Percentiles rank a stretch among this genome's conserved stretches.
Conservation (phyloP, 1,140 invertebrate genomes). For the Eulimnadia texana region DNA sequence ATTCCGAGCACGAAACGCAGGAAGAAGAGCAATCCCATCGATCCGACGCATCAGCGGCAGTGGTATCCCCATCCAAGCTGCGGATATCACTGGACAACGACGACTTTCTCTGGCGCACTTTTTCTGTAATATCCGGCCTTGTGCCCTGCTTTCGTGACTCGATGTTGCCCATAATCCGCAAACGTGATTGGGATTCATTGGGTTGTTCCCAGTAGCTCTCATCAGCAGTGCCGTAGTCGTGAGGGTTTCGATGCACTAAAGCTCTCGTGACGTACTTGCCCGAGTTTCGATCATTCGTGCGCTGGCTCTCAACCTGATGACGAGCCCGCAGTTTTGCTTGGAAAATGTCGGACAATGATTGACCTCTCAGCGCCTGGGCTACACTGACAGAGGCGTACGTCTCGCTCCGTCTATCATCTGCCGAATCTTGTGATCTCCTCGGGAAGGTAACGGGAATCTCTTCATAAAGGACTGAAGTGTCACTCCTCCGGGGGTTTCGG, state of each 20-base stretch:
- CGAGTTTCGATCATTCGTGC: background rate
- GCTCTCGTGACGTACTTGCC: background rate
- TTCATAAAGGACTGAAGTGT: background rate
- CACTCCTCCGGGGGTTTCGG: background rate
- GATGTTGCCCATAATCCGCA: too few relatives aligned
- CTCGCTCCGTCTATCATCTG: too few relatives aligned
- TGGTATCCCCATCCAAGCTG: background rate
- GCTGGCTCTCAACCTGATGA: background rate
- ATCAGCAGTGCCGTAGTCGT: too few relatives aligned
- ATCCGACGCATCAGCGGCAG: background rate
- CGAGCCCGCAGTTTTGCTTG: constrained; percentile 14
- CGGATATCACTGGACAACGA: background rate
- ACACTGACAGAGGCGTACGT: background rate
- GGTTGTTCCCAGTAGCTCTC: background rate
- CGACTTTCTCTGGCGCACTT: background rate
- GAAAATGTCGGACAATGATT: constrained; percentile 11
- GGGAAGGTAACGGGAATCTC: background rate
- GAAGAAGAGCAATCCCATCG: background rate
- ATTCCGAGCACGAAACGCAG: background rate
- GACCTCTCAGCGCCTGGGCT: background rate
- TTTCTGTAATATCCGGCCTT: background rate
- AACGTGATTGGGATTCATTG: background rate
- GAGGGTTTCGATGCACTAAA: constrained; percentile 3
- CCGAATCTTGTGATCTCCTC: background rate
- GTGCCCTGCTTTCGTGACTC: too few relatives aligned